Conservation (phyloP, 2,888 invertebrate species). For the Phrixothrix hirtus region DNA sequence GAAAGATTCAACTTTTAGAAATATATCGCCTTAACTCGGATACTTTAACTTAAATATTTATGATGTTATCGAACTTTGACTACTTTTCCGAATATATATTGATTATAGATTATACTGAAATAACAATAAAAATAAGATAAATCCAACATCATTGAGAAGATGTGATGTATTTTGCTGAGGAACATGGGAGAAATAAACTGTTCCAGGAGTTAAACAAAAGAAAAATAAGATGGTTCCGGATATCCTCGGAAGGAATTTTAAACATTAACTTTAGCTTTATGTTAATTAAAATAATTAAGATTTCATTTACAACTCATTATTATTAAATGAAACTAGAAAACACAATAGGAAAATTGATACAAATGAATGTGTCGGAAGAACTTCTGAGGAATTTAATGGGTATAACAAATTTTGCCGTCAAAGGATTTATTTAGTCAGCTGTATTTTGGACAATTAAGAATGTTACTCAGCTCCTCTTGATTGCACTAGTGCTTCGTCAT, state of each 20-base stretch:
- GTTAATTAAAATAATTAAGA: constrained; percentile 27
- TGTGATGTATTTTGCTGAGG: neutral
- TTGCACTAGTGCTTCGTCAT: constrained; percentile 29
- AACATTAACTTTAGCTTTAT: too few relatives aligned
- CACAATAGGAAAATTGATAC: constrained; percentile 31
- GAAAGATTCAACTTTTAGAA: constrained; percentile 33
- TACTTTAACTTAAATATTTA: constrained; percentile 32
- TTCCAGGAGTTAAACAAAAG: too few relatives aligned
- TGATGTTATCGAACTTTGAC: constrained; percentile 31
- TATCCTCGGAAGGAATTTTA: too few relatives aligned
- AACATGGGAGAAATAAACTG: too few relatives aligned
- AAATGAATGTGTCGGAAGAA: constrained; percentile 24
- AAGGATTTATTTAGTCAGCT: constrained; percentile 51
- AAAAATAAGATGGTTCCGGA: too few relatives aligned
- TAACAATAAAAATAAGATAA: constrained; percentile 19
- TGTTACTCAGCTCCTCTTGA: constrained; percentile 30
- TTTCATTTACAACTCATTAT: constrained; percentile 27
- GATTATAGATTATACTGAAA: constrained; percentile 23
- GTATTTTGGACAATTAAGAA: constrained; percentile 51
- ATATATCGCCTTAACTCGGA: constrained; percentile 33
- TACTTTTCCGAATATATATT: constrained; percentile 27
- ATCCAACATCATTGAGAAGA: constrained; percentile 3
- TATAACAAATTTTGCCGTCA: constrained; percentile 44
- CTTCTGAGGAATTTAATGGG: constrained; percentile 24
- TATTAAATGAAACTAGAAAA: constrained; percentile 30